Base-by-base conservation (phyloP, 1,140 invertebrate genomes). In the Nilaparvata lugens region DNA sequence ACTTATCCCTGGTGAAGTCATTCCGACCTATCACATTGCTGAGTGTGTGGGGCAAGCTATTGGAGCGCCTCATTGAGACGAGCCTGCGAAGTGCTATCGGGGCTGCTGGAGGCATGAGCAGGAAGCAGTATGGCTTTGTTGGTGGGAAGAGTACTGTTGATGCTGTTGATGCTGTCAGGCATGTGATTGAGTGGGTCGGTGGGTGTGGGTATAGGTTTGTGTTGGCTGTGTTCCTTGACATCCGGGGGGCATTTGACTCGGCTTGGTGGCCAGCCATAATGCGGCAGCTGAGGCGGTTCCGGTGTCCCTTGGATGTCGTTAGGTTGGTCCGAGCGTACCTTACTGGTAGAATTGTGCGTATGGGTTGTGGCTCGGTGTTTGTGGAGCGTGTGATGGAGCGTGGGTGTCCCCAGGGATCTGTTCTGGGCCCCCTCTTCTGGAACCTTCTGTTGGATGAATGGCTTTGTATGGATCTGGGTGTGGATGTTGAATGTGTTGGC, bases 211-310 rank as follows among this genome's bases (percentile, higher is more conserved):
- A 31, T 7, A 52, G 52, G n/a, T 59, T 40, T 24, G 48, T 52
- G 6, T 24, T 35, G 13, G 45, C 45, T 23, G 45, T 59, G 13
- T 59, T 59, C 19, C 23, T 59, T 13, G 58, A 59, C 16, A 59
- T 59, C 48, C 38, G 24, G 6, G 58, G 58, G 42, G 58, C 25
- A 38, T 59, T 59, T 38, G 58, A 59, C 48, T 52, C 38, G 19
- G 58, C 58, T 4, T 59, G 58, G 58, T 51, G 42, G 31, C 58
- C 58, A 35, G 42, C 45, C 4, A n/a, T 59, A 13, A 18, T 59
- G 45, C 6, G 24, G 18, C 35, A 57, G 21, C 38, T 40, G 14
- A 16, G 2, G 5, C 11, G 25, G 11, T 23, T 16, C n/a, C 45
- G 2, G 45, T 35, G 31, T 35, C 31, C 31, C 7, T 9, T 11